Evolutionary conservation across 2,797 vertebrate genomes (phyloP).

Genomic region (Anas bahamensis): DNA sequence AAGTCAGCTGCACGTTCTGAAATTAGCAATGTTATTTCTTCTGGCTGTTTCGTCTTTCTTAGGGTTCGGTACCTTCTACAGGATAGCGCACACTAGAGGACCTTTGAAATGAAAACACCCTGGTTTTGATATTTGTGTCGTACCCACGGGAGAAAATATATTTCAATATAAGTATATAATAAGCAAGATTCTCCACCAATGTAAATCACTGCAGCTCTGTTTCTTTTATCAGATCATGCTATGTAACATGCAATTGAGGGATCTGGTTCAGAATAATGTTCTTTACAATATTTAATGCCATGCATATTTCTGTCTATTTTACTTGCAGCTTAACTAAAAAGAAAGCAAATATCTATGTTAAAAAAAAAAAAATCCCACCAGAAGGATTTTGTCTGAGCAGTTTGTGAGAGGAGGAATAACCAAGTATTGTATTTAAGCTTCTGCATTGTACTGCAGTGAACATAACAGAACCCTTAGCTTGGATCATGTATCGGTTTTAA

Average conservation of each 20-base stretch:
- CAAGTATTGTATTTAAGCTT: not conserved
- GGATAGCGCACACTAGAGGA: not conserved
- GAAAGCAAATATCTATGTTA: not conserved
- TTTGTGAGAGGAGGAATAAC: not conserved
- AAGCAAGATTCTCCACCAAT: not conserved
- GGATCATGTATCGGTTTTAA: not conserved
- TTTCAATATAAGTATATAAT: not conserved
- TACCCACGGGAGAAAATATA: not conserved
- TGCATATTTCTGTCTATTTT: not conserved
- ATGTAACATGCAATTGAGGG: not conserved
- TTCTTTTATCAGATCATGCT: not conserved
- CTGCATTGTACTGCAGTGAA: not conserved
- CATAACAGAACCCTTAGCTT: not conserved
- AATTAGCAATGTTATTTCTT: not conserved
- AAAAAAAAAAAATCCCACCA: not conserved
- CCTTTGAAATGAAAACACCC: slow-evolving; percentile 2
- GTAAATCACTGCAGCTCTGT: not conserved
- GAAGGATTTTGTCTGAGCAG: not conserved
- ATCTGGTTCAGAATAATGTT: not conserved
- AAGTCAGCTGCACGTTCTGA: slow-evolving; percentile 35
- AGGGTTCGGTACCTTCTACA: not conserved
- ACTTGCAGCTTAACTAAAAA: not conserved
- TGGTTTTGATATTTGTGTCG: not conserved
- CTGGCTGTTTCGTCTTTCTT: not conserved
- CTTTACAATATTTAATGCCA: not conserved